These are phyloP conservation scores for Cryptocheilus praepositus DNA, from an alignment of 2,888 invertebrate genomes.

Conservation along the genomic window DNA sequence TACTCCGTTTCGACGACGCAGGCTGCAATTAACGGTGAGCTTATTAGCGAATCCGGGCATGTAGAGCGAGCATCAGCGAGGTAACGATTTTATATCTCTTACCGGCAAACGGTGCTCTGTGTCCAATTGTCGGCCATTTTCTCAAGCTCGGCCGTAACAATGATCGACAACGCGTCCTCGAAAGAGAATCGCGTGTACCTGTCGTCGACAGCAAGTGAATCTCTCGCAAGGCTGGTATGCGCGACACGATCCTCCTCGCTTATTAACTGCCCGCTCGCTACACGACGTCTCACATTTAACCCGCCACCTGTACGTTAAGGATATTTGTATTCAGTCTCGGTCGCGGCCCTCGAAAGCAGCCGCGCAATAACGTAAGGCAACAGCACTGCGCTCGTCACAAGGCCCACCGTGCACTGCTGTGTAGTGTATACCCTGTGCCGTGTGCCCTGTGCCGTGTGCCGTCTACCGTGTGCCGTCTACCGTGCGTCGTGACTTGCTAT, in stretches of 20 bases:
- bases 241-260: background rate
- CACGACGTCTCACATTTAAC: slow-evolving; percentile 4
- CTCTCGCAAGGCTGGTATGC: background rate
- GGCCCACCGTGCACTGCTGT: background rate
- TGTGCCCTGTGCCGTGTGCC: background rate
- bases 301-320: background rate
- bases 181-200: slow-evolving; percentile 31
- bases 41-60: too few species aligned
- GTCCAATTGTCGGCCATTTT: slow-evolving; percentile 74
- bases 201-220: background rate
- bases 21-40: too few species aligned
- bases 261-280: background rate
- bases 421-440: too few species aligned
- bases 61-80: background rate
- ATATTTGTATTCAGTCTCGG: background rate
- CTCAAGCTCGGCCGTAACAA: slow-evolving; percentile 57
- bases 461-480: background rate
- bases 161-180: slow-evolving; percentile 56
- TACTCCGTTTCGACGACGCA: too few species aligned
- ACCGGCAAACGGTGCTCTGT: slow-evolving; percentile 72
- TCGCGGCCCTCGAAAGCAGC: background rate
- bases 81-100: slow-evolving; percentile 45
- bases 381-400: slow-evolving; percentile 4
- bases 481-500: slow-evolving; percentile 9
- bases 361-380: background rate